A percentile compares a stretch with the other conserved stretches of the same genome.
These are phyloP conservation scores for Ametastegia equiseti DNA, from an alignment of 2,888 invertebrate species.

Conservation along the genomic window DNA sequence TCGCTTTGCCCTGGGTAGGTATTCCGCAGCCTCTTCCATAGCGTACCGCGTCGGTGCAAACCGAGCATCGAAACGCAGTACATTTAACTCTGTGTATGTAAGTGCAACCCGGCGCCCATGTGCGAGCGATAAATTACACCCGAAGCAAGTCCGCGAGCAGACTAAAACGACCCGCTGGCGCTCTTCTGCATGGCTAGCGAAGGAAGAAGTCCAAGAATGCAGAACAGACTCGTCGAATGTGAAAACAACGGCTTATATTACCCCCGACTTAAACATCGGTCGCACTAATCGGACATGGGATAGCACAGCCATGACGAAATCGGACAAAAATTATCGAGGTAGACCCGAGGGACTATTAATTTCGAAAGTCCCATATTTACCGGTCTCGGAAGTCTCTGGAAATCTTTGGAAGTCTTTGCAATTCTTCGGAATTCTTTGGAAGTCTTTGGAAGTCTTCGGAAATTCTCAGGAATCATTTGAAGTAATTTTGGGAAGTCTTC, in stretches of 20 bases:
- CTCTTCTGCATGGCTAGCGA: constrained; percentile 23
- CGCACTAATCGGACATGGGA: constrained; percentile 6
- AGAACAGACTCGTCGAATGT: constrained; percentile 46
- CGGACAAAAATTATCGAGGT: no score
- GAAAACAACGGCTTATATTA: constrained; percentile 49
- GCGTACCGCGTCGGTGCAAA: constrained; percentile 11
- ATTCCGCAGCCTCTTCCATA: background rate
- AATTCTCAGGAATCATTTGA: no score
- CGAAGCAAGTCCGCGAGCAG: constrained; percentile 48
- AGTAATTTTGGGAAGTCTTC: no score
- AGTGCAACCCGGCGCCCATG: constrained; percentile 57
- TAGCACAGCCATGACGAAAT: background rate
- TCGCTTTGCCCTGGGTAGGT: constrained; percentile 51
- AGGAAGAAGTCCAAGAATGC: constrained; percentile 46
- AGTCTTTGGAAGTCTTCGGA: no score
- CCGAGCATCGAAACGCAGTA: background rate
- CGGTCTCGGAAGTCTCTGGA: no score
- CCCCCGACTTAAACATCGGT: constrained; percentile 18
- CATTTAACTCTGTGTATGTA: background rate
- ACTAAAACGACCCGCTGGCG: constrained; percentile 20
- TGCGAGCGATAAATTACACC: constrained; percentile 66
- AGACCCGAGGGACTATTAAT: no score
- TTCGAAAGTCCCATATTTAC: no score
- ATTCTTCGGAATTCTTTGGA: no score
- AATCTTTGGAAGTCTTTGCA: no score